These are phyloP conservation scores for Patella vulgata DNA, from an alignment of 1,140 invertebrate genomes.

Conservation along the genomic window DNA sequence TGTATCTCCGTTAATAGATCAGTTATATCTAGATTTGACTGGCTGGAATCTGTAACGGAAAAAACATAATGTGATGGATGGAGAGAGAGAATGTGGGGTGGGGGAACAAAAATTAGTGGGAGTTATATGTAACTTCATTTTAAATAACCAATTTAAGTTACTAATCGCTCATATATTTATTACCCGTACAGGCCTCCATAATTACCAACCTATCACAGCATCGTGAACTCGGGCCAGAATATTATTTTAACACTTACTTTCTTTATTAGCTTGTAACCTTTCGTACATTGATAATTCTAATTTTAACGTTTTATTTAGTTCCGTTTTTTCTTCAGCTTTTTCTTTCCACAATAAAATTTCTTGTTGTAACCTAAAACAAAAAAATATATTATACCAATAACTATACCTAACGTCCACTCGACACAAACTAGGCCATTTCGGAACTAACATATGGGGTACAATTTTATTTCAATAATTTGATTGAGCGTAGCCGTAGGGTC, in stretches of 20 bases:
- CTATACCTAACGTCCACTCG: background rate
- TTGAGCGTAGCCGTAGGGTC: no score
- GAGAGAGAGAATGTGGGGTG: background rate
- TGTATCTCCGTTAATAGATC: conserved; percentile 62
- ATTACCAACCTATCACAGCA: no score
- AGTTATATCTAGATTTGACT: conserved; percentile 33
- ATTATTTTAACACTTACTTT: no score
- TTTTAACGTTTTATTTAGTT: conserved; percentile 50
- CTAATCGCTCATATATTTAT: no score
- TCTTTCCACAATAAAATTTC: conserved; percentile 31
- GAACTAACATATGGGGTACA: background rate
- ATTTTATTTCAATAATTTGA: no score
- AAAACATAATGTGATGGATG: background rate
- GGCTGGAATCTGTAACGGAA: background rate
- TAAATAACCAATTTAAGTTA: no score
- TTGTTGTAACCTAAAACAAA: conserved; percentile 30
- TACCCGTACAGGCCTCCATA: no score
- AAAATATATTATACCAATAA: background rate
- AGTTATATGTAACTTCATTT: no score
- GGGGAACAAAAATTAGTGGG: background rate
- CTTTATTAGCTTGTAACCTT: conserved; percentile 32
- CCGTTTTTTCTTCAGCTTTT: conserved; percentile 35
- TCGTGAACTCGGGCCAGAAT: no score
- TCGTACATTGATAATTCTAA: conserved; percentile 49
- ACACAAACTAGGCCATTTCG: background rate